Evolutionary conservation across 1,140 invertebrate genomes (phyloP).

Genomic region (Musca domestica): DNA sequence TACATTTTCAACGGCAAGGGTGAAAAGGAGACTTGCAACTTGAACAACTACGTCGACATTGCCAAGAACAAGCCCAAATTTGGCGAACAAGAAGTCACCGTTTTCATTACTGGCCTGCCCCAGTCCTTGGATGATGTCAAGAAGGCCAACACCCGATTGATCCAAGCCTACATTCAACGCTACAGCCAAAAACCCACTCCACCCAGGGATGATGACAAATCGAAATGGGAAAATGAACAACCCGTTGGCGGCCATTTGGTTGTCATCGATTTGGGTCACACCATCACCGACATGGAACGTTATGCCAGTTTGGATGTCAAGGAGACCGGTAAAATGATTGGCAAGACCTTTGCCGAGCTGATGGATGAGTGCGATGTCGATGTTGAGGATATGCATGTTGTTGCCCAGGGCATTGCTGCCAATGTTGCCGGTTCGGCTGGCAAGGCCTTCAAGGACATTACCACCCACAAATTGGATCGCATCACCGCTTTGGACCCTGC

Average conservation of each 20-base stretch:
- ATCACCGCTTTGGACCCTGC: slow-evolving; percentile 70
- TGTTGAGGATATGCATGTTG: slow-evolving; percentile 27
- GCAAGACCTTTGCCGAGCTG: slow-evolving; percentile 20
- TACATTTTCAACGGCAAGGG: slow-evolving; percentile 43
- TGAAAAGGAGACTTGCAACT: slow-evolving; percentile 36
- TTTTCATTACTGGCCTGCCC: slow-evolving; percentile 45
- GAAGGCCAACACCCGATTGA: slow-evolving; percentile 39
- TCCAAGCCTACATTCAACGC: slow-evolving; percentile 40
- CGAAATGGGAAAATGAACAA: slow-evolving; percentile 27
- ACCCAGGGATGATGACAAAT: slow-evolving; percentile 20
- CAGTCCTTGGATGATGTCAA: slow-evolving; percentile 32
- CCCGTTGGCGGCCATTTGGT: slow-evolving; percentile 38
- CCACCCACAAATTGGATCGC: slow-evolving; percentile 49
- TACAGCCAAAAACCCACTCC: slow-evolving; percentile 34
- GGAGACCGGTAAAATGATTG: slow-evolving; percentile 30
- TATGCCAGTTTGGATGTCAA: slow-evolving; percentile 43
- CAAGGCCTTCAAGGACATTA: slow-evolving; percentile 55
- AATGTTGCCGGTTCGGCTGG: slow-evolving; percentile 56
- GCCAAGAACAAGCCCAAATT: slow-evolving; percentile 34
- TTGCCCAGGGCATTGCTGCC: slow-evolving; percentile 34
- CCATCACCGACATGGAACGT: slow-evolving; percentile 15
- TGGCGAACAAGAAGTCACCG: slow-evolving; percentile 48
- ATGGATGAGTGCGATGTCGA: slow-evolving; percentile 22
- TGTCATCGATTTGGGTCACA: slow-evolving; percentile 27
- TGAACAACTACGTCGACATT: slow-evolving; percentile 44